Evolutionary conservation across 2,888 invertebrate genomes (phyloP).

Genomic region (Marronus borbonicus): DNA sequence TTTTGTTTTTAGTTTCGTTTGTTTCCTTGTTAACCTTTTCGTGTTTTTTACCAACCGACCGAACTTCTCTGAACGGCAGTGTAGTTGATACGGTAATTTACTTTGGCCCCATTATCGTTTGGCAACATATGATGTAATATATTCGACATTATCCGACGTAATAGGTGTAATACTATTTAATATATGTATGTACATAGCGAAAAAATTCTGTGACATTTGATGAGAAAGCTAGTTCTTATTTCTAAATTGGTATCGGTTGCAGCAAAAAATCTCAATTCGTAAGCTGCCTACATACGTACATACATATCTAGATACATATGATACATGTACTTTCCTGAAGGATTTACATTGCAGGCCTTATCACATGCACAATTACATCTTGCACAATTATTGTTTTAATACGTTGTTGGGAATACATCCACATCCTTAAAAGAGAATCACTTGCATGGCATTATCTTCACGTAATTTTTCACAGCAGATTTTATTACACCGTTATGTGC

Average conservation of each 20-base stretch:
- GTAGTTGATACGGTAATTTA: too few species aligned
- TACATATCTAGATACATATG: not conserved
- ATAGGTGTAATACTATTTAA: not conserved
- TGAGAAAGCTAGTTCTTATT: not conserved
- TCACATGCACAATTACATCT: too few species aligned
- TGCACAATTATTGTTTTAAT: not conserved
- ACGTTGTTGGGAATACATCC: not conserved
- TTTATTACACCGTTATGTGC: constrained; percentile 5
- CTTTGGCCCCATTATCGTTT: not conserved
- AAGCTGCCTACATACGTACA: not conserved
- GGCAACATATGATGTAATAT: not conserved
- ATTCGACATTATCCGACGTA: not conserved
- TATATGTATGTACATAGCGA: not conserved
- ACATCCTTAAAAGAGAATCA: constrained; percentile 19
- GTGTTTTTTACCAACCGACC: too few species aligned
- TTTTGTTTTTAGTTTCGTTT: too few species aligned
- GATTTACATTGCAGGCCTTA: too few species aligned
- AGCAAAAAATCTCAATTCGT: too few species aligned
- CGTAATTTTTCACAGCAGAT: constrained; percentile 28
- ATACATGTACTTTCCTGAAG: too few species aligned
- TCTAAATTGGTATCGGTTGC: not conserved
- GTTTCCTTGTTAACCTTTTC: too few species aligned
- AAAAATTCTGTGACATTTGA: not conserved
- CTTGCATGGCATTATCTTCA: constrained; percentile 32
- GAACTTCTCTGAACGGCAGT: too few species aligned